Percentiles rank a stretch among this genome's conserved stretches.
These are phyloP conservation scores for Drosophila quinaria DNA, from an alignment of 2,888 invertebrate species.

Conservation along the genomic window DNA sequence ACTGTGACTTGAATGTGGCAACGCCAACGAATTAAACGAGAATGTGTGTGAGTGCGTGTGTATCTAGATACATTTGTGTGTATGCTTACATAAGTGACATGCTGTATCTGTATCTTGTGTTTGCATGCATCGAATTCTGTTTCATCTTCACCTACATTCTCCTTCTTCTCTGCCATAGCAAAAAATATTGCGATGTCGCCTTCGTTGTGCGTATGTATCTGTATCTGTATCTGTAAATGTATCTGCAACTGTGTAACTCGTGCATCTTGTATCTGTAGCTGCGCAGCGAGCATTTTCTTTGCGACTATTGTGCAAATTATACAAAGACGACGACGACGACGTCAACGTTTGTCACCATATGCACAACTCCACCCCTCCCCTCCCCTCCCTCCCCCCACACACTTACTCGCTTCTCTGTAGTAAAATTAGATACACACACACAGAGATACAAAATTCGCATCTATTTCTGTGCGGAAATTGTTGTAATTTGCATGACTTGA, in stretches of 20 bases:
- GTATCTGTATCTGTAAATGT: constrained; percentile 32
- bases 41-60: constrained; percentile 21
- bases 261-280: constrained; percentile 61
- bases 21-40: constrained; percentile 50
- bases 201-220: constrained; percentile 31
- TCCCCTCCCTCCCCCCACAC: not conserved
- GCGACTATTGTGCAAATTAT: constrained; percentile 69
- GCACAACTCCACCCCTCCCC: not conserved
- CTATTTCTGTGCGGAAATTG: constrained; percentile 75
- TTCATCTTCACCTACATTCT: constrained; percentile 2
- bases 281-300: constrained; percentile 69
- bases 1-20: constrained; percentile 23
- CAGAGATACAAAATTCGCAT: constrained; percentile 45
- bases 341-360: constrained; percentile 52
- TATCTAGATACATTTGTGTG: constrained; percentile 4
- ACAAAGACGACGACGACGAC: constrained; percentile 48
- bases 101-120: constrained; percentile 28
- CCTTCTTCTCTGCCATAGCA: constrained; percentile 21
- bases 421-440: constrained; percentile 58
- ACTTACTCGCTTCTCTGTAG: not conserved
- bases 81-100: constrained; percentile 26
- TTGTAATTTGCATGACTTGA: constrained; percentile 71
- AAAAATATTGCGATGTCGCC: constrained; percentile 37
- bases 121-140: constrained; percentile 28
- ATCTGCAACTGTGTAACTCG: constrained; percentile 39